Evolutionary conservation across 1,140 invertebrate genomes (phyloP), one percentile per base, ranked within the genome.

Genomic region (Cataglyphis hispanica): DNA sequence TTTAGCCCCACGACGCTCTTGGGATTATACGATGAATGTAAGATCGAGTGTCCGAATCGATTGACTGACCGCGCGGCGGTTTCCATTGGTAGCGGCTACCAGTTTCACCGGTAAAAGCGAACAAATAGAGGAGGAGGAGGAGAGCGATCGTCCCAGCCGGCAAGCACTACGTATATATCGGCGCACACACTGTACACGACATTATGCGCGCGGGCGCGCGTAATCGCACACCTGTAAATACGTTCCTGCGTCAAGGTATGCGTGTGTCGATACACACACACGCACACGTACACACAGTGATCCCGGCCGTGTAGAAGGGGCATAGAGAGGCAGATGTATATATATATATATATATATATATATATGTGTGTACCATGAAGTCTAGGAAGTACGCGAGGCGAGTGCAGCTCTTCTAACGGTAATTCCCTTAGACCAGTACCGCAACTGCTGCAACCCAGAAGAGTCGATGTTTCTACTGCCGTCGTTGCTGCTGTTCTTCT

Each of bases 341-440:
- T 87, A 85, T 87, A 53, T 87, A 85, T 87, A 80, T n/a, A 64
- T 83, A 70, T 83, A 53, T 87, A 85, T 87, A 80, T n/a, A 64
- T 83, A 70, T 83, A 53, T 87, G 81, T 87, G 87, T 90, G 67
- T 80, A 84, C 86, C 86, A 90, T 77, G 77, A 89, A 92, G 90
- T 89, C 92, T 92, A 93, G 92, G 92, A 93, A 92, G 89, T 88
- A 89, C 91, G 91, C 89, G 91, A 91, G 92, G 92, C 92, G 92
- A 93, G 92, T 93, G 93, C 91, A 93, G 89, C 93, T 94, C 92
- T 92, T 90, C 89, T 94, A 94, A 94, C 93, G 93, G 94, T 94
- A 94, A 94, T 94, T 93, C 89, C 92, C 93, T 93, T 93, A 92
- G 93, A 93, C 92, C 91, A 92, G 93, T 94, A 94, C 94, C 94